Evolutionary conservation across 2,113 vertebrate genomes (phyloP).

Genomic region (Empidonax alnorum): DNA sequence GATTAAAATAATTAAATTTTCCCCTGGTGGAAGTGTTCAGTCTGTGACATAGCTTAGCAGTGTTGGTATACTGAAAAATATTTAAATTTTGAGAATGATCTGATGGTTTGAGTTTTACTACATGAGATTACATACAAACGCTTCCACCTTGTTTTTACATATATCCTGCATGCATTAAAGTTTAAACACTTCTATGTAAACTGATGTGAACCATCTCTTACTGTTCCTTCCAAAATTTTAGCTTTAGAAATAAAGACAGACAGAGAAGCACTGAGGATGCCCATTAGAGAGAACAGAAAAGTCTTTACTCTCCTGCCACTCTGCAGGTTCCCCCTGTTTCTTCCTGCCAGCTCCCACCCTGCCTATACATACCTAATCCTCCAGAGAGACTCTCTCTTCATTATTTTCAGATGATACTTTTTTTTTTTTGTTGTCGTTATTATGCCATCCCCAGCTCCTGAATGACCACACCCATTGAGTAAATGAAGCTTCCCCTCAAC

Average conservation of each 20-base stretch:
- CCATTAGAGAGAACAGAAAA: background rate
- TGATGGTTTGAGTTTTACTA: background rate
- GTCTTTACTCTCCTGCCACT: background rate
- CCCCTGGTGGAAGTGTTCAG: background rate
- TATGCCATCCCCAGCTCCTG: background rate
- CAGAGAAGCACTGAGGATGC: background rate
- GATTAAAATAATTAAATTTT: background rate
- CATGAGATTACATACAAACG: accelerated
- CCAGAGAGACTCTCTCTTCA: background rate
- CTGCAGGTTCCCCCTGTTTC: background rate
- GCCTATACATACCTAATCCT: background rate
- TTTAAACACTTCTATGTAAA: background rate
- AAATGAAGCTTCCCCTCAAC: background rate
- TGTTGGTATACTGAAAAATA: background rate
- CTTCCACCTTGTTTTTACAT: background rate
- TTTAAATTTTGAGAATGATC: background rate
- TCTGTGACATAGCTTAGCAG: background rate
- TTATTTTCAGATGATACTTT: background rate
- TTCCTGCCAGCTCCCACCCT: background rate
- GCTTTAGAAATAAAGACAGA: background rate
- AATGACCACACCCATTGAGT: background rate
- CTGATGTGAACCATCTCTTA: background rate
- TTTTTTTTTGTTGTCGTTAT: background rate
- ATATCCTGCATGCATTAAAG: background rate
- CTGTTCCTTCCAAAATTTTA: background rate